Percentiles rank a stretch among this genome's conserved stretches.
Conservation (phyloP, 2,888 invertebrate species). For the Dynastes tityus region DNA sequence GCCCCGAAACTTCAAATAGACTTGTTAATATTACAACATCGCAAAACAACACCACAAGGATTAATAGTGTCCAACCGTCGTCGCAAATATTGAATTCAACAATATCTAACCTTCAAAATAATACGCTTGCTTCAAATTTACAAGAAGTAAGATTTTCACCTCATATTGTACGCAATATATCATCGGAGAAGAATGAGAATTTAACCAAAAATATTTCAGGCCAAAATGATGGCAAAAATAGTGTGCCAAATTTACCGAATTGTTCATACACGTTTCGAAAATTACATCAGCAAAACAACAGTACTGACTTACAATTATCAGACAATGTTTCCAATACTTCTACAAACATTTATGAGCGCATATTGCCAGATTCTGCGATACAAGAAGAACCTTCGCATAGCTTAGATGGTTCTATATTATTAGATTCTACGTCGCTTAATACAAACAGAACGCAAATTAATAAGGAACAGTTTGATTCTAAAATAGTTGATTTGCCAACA, state of each 20-base stretch:
- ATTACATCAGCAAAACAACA: background rate
- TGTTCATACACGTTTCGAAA: background rate
- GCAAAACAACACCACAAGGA: background rate
- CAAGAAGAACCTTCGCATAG: too few relatives aligned
- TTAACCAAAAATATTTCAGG: background rate
- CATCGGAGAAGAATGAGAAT: background rate
- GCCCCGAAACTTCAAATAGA: background rate
- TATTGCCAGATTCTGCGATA: too few relatives aligned
- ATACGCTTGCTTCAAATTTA: background rate
- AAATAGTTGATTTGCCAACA: background rate
- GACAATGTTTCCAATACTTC: background rate
- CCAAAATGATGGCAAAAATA: background rate
- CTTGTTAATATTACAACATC: background rate
- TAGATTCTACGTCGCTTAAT: background rate
- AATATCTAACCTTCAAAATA: background rate
- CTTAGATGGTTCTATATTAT: background rate
- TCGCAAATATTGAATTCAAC: background rate
- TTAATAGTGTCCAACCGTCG: background rate
- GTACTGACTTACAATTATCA: background rate
- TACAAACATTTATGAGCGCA: background rate
- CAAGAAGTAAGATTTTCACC: background rate
- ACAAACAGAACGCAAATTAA: background rate
- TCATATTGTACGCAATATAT: background rate
- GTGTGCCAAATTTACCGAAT: background rate
- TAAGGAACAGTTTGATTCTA: background rate